Evolutionary conservation across 2,113 vertebrate genomes (phyloP).

Genomic region (Galeopterus variegatus): DNA sequence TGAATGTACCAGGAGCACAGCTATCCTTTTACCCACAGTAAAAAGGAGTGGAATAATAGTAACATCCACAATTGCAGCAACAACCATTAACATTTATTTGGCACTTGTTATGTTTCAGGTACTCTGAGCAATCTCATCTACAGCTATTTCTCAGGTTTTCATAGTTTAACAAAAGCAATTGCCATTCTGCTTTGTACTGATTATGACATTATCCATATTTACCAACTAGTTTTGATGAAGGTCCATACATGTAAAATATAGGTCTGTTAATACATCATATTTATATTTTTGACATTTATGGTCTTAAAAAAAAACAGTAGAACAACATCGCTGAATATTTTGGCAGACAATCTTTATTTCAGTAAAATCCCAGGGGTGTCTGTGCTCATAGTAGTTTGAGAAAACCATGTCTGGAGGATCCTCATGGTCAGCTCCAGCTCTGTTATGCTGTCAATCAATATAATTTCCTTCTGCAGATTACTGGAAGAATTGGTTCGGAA

Average conservation of each 20-base stretch:
- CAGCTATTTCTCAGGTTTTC: background rate
- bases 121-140: background rate
- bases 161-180: background rate
- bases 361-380: background rate
- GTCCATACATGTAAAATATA: background rate
- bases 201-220: background rate
- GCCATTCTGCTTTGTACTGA: slow-evolving; percentile 10
- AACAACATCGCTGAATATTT: background rate
- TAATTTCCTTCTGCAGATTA: slow-evolving; percentile 89
- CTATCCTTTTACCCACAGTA: background rate
- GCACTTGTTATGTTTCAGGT: background rate
- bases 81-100: background rate
- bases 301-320: background rate
- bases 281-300: background rate
- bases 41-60: background rate
- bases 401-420: background rate
- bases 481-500: slow-evolving; percentile 96
- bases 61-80: background rate
- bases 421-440: background rate
- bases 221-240: background rate
- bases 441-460: background rate
- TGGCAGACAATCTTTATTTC: background rate
- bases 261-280: background rate
- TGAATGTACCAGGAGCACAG: background rate
- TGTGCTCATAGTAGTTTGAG: background rate